Percentiles rank a stretch among this genome's conserved stretches.
Conservation (phyloP, 2,113 vertebrate genomes). For the Cryptotis parvus region DNA sequence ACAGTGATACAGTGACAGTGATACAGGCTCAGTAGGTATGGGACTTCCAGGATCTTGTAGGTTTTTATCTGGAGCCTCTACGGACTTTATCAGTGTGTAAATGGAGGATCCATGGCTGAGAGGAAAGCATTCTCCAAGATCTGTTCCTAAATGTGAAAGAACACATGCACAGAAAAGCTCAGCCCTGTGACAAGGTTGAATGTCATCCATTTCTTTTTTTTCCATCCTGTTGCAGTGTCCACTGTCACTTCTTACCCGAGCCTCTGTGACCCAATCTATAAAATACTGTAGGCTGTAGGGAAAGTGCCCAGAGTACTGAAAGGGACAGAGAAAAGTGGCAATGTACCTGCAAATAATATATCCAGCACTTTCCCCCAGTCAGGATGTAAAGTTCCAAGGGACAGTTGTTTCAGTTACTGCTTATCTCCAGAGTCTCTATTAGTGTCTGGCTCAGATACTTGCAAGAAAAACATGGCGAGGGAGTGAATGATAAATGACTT, state of each 20-base stretch:
- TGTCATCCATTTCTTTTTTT: neutral
- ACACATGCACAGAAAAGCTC: neutral
- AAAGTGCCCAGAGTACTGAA: rapidly evolving
- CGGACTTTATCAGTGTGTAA: neutral
- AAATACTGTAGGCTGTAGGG: neutral
- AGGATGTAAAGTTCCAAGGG: neutral
- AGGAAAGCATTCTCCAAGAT: neutral
- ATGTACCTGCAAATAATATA: neutral
- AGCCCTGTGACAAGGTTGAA: neutral
- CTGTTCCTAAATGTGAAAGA: neutral
- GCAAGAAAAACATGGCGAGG: neutral
- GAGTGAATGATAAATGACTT: neutral
- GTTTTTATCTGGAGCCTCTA: neutral
- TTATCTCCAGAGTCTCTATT: neutral
- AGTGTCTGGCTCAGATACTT: neutral
- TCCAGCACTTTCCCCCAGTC: neutral
- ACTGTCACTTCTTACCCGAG: neutral
- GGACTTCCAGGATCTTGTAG: neutral
- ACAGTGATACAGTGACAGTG: no score
- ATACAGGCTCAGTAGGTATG: no score
- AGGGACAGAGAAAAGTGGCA: neutral
- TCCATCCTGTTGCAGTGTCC: no score
- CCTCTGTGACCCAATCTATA: no score
- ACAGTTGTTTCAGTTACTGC: neutral
- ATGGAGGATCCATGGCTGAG: neutral